Conservation (phyloP, 2,113 vertebrate species). For the Pomatorhinus ruficollis region DNA sequence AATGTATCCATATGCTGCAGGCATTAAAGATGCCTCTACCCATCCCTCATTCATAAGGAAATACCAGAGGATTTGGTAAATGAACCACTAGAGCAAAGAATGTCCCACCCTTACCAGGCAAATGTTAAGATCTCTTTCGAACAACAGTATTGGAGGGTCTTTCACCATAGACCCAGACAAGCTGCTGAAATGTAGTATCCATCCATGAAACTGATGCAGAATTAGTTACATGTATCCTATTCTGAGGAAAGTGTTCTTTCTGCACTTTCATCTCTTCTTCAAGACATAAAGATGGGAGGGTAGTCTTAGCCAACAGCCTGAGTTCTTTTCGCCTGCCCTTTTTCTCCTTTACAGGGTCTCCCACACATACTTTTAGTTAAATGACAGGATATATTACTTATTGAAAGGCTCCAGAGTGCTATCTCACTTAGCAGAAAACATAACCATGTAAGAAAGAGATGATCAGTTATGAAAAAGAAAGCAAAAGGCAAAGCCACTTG, state of each 20-base stretch:
- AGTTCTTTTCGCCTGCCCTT: not conserved
- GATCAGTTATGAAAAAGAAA: not conserved
- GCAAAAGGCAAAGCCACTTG: not conserved
- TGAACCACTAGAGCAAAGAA: not conserved
- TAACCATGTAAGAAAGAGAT: not conserved
- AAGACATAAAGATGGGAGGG: not conserved
- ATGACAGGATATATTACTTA: not conserved
- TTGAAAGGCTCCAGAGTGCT: not conserved
- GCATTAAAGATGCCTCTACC: not conserved
- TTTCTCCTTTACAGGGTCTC: not conserved
- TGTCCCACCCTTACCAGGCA: not conserved
- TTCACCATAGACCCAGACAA: not conserved
- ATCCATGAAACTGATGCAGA: not conserved
- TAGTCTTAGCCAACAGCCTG: not conserved
- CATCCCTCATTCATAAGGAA: not conserved
- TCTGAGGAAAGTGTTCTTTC: not conserved
- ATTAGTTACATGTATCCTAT: not conserved
- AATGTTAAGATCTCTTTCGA: not conserved
- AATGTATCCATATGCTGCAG: not conserved
- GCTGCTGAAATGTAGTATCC: not conserved
- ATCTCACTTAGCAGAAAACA: not conserved
- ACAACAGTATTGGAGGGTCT: fast-evolving
- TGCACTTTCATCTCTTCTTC: not conserved
- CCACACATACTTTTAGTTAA: not conserved
- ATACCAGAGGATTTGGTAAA: not conserved